Conservation (phyloP, 1,140 invertebrate genomes). For the Lepidurus couesii region DNA sequence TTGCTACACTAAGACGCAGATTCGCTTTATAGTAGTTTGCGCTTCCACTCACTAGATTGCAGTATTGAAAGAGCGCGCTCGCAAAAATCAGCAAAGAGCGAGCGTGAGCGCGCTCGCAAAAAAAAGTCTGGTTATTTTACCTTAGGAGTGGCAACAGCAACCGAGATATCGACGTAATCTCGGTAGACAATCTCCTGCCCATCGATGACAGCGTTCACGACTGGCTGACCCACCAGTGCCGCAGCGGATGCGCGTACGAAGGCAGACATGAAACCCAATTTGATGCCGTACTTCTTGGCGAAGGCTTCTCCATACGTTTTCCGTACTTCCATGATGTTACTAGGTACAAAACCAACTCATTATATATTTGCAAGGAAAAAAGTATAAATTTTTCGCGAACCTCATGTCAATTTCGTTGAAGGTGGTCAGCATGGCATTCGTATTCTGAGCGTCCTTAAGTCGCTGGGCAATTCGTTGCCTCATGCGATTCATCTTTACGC, state of each 20-base stretch:
- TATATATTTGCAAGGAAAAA: constrained; percentile 16
- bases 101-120: no score
- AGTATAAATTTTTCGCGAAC: constrained; percentile 48
- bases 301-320: constrained; percentile 83
- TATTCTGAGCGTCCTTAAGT: constrained; percentile 97
- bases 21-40: no score
- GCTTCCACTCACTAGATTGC: no score
- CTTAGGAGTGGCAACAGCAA: constrained; percentile 99
- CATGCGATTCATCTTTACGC: constrained; percentile 99
- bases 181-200: constrained; percentile 93
- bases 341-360: constrained; percentile 45
- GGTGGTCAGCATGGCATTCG: constrained; percentile 97
- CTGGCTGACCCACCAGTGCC: constrained; percentile 89
- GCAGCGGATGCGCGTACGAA: constrained; percentile 93
- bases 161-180: constrained; percentile 97
- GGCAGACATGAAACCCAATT: constrained; percentile 98
- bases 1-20: no score
- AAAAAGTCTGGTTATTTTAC: no score
- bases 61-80: no score
- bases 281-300: constrained; percentile 87
- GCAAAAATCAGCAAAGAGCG: no score
- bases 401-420: constrained; percentile 99
- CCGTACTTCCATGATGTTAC: constrained; percentile 89
- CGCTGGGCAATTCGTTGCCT: constrained; percentile 87
- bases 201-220: constrained; percentile 98